Percentiles rank a stretch among this genome's conserved stretches.
Conservation (phyloP, 2,888 invertebrate species). For the Drymonia ruficornis region DNA sequence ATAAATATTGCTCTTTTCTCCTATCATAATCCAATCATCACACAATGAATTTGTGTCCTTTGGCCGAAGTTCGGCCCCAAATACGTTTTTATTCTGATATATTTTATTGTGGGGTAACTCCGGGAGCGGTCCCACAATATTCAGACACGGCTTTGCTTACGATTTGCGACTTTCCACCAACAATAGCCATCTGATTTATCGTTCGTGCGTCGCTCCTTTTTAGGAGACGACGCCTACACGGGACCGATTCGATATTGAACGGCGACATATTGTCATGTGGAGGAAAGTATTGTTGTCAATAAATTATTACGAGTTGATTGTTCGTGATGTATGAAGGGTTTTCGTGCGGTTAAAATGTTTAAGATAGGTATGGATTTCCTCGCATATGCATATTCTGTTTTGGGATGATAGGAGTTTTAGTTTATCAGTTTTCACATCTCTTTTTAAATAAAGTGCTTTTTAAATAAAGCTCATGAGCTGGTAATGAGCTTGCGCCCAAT, state of each 20-base stretch:
- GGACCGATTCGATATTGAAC: slow-evolving; percentile 49
- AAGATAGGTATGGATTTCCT: not conserved
- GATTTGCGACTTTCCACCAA: slow-evolving; percentile 60
- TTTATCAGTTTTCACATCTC: no score
- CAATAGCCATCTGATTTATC: slow-evolving; percentile 67
- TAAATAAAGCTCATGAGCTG: no score
- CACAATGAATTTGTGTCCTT: slow-evolving; percentile 30
- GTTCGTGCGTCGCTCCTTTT: slow-evolving; percentile 55
- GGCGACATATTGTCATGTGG: slow-evolving; percentile 39
- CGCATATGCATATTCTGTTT: no score
- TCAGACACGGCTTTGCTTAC: slow-evolving; percentile 52
- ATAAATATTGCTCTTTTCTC: slow-evolving; percentile 16
- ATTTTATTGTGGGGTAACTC: slow-evolving; percentile 41
- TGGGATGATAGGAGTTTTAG: no score
- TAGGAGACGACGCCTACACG: slow-evolving; percentile 54
- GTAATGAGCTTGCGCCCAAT: no score
- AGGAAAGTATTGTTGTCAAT: slow-evolving; percentile 40
- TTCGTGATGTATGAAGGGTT: slow-evolving; percentile 28
- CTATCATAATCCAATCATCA: slow-evolving; percentile 31
- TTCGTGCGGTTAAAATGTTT: slow-evolving; percentile 4
- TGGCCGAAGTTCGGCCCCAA: slow-evolving; percentile 22
- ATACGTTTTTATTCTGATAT: slow-evolving; percentile 38
- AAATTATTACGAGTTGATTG: slow-evolving; percentile 40
- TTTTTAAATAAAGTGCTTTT: no score
- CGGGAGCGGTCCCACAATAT: slow-evolving; percentile 46